Evolutionary conservation across 2,888 invertebrate species (phyloP).

Genomic region (Gymnoscelis rufifasciata): DNA sequence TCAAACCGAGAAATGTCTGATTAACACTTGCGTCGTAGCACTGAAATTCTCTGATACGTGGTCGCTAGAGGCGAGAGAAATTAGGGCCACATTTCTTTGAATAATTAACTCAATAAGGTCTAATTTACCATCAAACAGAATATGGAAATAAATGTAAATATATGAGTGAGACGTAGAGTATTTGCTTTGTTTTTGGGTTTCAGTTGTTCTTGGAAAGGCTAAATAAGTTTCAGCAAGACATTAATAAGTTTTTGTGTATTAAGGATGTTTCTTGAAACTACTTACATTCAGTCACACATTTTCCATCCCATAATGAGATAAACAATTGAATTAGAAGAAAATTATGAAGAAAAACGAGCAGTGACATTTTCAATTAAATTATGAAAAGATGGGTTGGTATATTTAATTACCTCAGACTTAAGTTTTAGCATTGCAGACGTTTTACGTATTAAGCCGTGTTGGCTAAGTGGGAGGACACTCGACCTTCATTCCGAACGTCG

Average conservation of each 20-base stretch:
- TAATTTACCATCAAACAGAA: slow-evolving; percentile 18
- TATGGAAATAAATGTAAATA: slow-evolving; percentile 12
- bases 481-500: no score
- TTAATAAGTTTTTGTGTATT: not conserved
- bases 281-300: no score
- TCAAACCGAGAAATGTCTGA: no score
- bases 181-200: slow-evolving; percentile 3
- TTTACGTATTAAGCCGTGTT: no score
- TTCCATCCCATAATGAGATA: no score
- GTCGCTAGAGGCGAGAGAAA: slow-evolving; percentile 8
- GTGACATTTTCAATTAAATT: no score
- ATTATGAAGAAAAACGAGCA: no score
- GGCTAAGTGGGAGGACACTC: no score
- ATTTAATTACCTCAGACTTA: no score
- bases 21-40: slow-evolving; percentile 1
- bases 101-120: slow-evolving; percentile 23
- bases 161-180: slow-evolving; percentile 5
- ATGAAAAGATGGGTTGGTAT: no score
- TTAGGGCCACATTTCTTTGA: slow-evolving; percentile 21
- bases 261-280: not conserved
- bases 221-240: not conserved
- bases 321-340: no score
- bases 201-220: not conserved
- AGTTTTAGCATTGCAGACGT: no score
- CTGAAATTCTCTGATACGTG: slow-evolving; percentile 16